A percentile compares a stretch with the other conserved stretches of the same genome.
Conservation (phyloP, 1,140 invertebrate genomes). For the Holcopasites calliopsidis region DNA sequence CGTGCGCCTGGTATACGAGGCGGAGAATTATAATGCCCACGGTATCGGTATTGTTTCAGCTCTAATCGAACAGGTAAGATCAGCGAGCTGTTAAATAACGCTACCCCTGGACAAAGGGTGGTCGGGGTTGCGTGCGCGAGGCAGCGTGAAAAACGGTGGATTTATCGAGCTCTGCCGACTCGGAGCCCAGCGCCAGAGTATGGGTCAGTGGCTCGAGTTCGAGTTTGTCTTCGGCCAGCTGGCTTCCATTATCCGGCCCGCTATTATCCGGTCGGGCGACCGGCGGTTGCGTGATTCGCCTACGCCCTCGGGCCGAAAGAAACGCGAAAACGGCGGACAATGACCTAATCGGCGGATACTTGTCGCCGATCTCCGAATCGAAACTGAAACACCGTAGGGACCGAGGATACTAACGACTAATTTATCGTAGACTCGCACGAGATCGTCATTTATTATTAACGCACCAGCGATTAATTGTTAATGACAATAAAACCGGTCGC, state of each 20-base stretch:
- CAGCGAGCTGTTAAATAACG: slow-evolving; percentile 31
- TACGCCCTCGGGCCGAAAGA: slow-evolving; percentile 9
- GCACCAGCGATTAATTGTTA: too few species aligned
- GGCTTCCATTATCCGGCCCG: slow-evolving; percentile 1
- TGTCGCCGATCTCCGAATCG: slow-evolving; percentile 7
- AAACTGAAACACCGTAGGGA: background rate
- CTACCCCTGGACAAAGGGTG: background rate
- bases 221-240: slow-evolving; percentile 2
- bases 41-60: background rate
- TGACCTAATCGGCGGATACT: slow-evolving; percentile 52
- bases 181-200: slow-evolving; percentile 11
- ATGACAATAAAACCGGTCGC: too few species aligned
- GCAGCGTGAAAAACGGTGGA: slow-evolving; percentile 30
- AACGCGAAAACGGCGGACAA: slow-evolving; percentile 49
- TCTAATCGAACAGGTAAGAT: slow-evolving; percentile 33
- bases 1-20: too few species aligned
- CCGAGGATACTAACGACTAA: too few species aligned
- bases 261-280: background rate
- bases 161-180: slow-evolving; percentile 28
- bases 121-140: background rate
- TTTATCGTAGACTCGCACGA: too few species aligned
- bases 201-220: slow-evolving; percentile 29
- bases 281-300: slow-evolving; percentile 38
- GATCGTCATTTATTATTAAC: too few species aligned
- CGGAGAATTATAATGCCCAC: background rate